Base-by-base conservation (phyloP, 2,888 invertebrate species). In the Cerastis rubricosa region DNA sequence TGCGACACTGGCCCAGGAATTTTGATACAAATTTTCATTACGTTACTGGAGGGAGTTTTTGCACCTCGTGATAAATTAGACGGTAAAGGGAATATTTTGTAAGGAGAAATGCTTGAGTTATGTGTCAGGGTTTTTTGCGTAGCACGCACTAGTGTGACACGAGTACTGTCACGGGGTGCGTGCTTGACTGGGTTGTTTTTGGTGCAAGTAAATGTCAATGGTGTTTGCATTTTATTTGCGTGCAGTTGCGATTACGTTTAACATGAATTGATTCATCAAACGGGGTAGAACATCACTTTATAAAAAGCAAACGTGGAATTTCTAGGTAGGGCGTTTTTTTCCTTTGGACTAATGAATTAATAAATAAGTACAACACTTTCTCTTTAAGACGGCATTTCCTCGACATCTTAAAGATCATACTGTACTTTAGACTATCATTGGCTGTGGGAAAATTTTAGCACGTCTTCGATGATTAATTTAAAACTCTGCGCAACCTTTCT, bases 1-100 rank as follows among this genome's bases (percentile, higher is more conserved):
- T 90, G 89, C 89, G 83, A 86, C 85, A 81, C 86, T 84, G 78
- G 71, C 68, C 66, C 70, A 86, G 80, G 85, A 81, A 88, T 88
- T 87, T 77, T 81, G 80, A 81, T 87, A 86, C 85, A 85, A 87
- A 89, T 88, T 89, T 89, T 89, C 86, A 85, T 86, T 83, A 86
- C 80, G 57, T 78, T 78, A 71, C 49, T 67, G 29, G 57, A 81
- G 80, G 79, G 82, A 79, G 79, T 86, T 87, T 87, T 87, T 87
- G 81, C 85, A 85, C 76, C 74, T 82, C n/a, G 75, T 85, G 85
- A 87, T 87, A 86, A 83, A 87, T 87, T 87, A 83, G 71, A 85
- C 74, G 74, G n/a, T 65, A 51, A 64, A 73, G 75, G 81, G 73
- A 85, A 87, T 84, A 78, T 84, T 82, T 80, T 80, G 82, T 84